phyloP scores from a whole-genome alignment of 2,797 vertebrate genomes.

The Champsocephalus esox region DNA sequence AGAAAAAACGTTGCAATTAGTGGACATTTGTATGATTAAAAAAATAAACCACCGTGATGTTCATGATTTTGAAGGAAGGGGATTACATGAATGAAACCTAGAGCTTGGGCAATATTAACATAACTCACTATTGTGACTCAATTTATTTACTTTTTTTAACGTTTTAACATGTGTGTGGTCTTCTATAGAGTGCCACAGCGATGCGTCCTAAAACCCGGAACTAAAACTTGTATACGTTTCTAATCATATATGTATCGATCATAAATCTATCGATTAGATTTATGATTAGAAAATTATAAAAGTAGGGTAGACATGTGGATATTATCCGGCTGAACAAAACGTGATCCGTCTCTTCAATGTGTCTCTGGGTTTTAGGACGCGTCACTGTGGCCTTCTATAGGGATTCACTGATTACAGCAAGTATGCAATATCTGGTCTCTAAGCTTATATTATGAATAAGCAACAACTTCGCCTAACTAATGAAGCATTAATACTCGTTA shows the following conservation, averaged over 20 bases:
- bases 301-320: no score
- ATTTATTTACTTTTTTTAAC: background rate
- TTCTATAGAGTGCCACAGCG: background rate
- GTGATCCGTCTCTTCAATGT: no score
- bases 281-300: no score
- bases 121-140: constrained; percentile 1
- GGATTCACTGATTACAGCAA: background rate
- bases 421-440: background rate
- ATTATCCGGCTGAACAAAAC: no score
- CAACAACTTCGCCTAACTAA: no score
- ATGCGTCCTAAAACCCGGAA: no score
- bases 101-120: constrained; percentile 61
- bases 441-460: background rate
- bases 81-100: constrained; percentile 38
- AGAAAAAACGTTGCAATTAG: constrained; percentile 29
- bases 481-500: background rate
- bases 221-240: no score
- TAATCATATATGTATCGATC: no score
- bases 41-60: constrained; percentile 9
- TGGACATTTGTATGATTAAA: constrained; percentile 5
- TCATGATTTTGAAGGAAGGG: constrained; percentile 18
- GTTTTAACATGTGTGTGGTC: no score
- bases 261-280: no score
- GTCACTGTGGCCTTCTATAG: background rate
- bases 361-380: no score